Conservation (phyloP, 2,113 vertebrate genomes). For the Synodontis membranacea region DNA sequence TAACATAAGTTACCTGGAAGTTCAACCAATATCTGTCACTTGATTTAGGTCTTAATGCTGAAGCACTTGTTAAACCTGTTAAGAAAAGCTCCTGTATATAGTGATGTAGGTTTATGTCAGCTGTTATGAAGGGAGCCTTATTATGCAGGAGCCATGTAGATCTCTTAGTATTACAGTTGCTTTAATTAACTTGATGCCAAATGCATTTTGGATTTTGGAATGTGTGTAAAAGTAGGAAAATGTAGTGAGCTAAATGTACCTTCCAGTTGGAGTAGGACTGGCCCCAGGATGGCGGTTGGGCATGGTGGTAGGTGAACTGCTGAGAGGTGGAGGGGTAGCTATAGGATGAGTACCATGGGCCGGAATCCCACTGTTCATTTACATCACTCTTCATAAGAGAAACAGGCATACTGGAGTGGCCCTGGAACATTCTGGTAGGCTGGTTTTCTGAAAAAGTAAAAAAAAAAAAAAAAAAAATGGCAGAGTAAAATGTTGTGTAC, state of each 20-base stretch:
- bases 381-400: conserved; percentile 33
- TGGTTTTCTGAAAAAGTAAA: conserved; percentile 21
- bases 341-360: conserved; percentile 25
- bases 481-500: background rate
- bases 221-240: background rate
- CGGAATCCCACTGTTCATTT: conserved; percentile 47
- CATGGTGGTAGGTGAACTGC: conserved; percentile 57
- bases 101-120: background rate
- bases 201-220: background rate
- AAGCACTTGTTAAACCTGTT: background rate
- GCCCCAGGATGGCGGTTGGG: conserved; percentile 59
- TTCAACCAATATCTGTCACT: background rate
- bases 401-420: conserved; percentile 52
- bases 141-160: background rate
- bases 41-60: background rate
- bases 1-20: background rate
- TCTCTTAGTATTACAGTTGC: too few species aligned
- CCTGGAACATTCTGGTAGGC: conserved; percentile 69
- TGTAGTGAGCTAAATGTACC: conserved; percentile 65
- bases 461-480: too few species aligned
- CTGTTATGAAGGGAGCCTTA: background rate
- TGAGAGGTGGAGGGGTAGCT: conserved; percentile 13
- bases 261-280: conserved; percentile 62
- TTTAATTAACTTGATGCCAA: background rate
- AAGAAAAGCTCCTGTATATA: background rate